These are phyloP conservation scores for Cyanoderma ruficeps DNA, from an alignment of 2,113 vertebrate genomes.

Conservation along the genomic window DNA sequence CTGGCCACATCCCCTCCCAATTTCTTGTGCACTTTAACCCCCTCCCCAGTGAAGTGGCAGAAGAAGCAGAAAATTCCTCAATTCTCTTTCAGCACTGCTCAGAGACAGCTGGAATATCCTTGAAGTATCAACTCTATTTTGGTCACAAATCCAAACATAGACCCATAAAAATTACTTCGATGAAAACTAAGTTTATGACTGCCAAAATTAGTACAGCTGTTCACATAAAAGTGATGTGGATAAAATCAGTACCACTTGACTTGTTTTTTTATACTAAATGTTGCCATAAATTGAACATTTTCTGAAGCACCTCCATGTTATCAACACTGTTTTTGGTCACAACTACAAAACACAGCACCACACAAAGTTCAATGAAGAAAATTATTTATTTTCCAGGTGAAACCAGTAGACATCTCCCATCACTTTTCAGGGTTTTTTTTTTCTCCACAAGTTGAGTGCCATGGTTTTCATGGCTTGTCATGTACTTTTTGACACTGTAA, in stretches of 20 bases:
- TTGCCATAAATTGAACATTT: neutral
- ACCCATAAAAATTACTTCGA: neutral
- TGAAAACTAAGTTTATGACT: neutral
- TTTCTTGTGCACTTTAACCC: neutral
- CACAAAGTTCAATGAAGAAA: neutral
- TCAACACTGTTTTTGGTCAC: neutral
- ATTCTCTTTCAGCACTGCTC: neutral
- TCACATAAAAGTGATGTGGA: neutral
- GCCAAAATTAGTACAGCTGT: neutral
- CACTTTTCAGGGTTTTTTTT: neutral
- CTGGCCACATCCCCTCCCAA: neutral
- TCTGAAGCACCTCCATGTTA: neutral
- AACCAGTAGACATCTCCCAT: neutral
- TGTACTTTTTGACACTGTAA: rapidly evolving
- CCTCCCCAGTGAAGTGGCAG: rapidly evolving
- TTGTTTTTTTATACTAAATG: neutral
- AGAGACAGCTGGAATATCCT: neutral
- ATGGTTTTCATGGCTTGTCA: neutral
- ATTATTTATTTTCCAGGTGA: neutral
- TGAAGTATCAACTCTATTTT: neutral
- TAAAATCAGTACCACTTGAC: neutral
- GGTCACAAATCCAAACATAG: neutral
- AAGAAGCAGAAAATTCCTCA: neutral
- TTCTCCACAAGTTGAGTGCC: neutral
- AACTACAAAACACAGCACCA: neutral